phyloP scores from a whole-genome alignment of 2,888 invertebrate species.

The Lepidonotus clava region DNA sequence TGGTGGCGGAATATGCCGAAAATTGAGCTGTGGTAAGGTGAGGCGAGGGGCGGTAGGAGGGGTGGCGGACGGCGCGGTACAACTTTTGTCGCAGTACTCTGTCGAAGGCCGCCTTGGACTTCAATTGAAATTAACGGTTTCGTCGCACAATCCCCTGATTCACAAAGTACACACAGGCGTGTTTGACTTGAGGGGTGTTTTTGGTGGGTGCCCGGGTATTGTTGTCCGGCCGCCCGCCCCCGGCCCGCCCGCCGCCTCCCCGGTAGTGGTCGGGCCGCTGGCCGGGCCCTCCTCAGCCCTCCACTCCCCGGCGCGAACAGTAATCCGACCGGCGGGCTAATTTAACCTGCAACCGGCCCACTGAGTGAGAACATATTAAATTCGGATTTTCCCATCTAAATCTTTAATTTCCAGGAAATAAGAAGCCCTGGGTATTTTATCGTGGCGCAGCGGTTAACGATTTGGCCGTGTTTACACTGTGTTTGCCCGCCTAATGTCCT shows the following conservation, averaged over 20 bases:
- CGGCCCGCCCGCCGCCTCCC: neutral
- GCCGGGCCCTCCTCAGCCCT: neutral
- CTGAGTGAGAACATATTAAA: conserved; percentile 55
- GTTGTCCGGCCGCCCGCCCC: neutral
- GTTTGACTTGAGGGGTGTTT: conserved; percentile 21
- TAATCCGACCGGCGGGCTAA: neutral
- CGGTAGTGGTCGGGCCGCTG: neutral
- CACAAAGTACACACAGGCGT: conserved; percentile 5
- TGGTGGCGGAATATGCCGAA: neutral
- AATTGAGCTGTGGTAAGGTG: neutral
- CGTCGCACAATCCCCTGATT: conserved; percentile 11
- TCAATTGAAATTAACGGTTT: conserved; percentile 49
- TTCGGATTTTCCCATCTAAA: conserved; percentile 49
- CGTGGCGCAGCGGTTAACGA: neutral
- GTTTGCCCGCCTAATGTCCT: neutral
- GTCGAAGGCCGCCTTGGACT: neutral
- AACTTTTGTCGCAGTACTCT: conserved; percentile 8
- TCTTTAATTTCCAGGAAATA: conserved; percentile 54
- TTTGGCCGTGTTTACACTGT: conserved; percentile 47
- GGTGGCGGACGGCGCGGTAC: neutral
- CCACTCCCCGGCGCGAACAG: neutral
- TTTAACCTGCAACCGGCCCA: neutral
- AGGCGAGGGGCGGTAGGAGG: neutral
- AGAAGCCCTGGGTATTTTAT: conserved; percentile 38
- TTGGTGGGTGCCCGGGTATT: neutral